Conservation (phyloP, 2,113 vertebrate species). For the Cheilinus undulatus region DNA sequence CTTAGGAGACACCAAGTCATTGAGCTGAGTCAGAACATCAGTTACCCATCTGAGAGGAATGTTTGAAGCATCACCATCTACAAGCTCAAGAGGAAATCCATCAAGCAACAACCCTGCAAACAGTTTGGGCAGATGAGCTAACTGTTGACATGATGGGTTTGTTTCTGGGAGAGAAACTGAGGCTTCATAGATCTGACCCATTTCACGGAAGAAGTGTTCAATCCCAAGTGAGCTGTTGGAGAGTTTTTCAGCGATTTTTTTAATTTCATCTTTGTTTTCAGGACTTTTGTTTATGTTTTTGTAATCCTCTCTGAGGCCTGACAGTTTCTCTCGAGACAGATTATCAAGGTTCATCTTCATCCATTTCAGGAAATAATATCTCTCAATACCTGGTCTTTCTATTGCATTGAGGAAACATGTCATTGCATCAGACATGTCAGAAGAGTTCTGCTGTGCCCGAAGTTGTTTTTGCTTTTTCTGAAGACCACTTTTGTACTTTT, state of each 20-base stretch:
- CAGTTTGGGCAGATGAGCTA: slow-evolving; percentile 66
- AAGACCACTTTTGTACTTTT: slow-evolving; percentile 68
- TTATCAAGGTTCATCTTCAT: slow-evolving; percentile 76
- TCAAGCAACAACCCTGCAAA: slow-evolving; percentile 80
- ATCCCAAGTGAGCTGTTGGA: slow-evolving; percentile 81
- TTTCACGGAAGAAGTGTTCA: slow-evolving; percentile 87
- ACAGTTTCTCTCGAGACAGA: slow-evolving; percentile 46
- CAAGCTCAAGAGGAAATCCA: slow-evolving; percentile 86
- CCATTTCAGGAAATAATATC: slow-evolving; percentile 78
- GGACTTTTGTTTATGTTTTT: slow-evolving; percentile 57
- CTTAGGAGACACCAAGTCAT: slow-evolving; percentile 61
- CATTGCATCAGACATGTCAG: slow-evolving; percentile 65
- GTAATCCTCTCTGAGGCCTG: slow-evolving; percentile 50
- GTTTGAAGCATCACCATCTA: slow-evolving; percentile 84
- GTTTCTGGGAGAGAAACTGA: slow-evolving; percentile 61
- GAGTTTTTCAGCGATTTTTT: slow-evolving; percentile 67
- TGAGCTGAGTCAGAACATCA: slow-evolving; percentile 76
- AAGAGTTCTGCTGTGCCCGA: slow-evolving; percentile 37
- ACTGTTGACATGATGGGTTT: neutral
- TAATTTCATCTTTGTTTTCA: slow-evolving; percentile 64
- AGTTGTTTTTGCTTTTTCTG: slow-evolving; percentile 36
- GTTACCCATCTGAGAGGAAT: slow-evolving; percentile 85
- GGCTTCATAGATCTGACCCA: slow-evolving; percentile 87
- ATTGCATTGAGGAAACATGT: slow-evolving; percentile 59
- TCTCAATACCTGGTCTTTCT: slow-evolving; percentile 53